Evolutionary conservation across 2,113 vertebrate genomes (phyloP), one percentile per base, ranked within the genome.

Genomic region (Cromileptes altivelis): DNA sequence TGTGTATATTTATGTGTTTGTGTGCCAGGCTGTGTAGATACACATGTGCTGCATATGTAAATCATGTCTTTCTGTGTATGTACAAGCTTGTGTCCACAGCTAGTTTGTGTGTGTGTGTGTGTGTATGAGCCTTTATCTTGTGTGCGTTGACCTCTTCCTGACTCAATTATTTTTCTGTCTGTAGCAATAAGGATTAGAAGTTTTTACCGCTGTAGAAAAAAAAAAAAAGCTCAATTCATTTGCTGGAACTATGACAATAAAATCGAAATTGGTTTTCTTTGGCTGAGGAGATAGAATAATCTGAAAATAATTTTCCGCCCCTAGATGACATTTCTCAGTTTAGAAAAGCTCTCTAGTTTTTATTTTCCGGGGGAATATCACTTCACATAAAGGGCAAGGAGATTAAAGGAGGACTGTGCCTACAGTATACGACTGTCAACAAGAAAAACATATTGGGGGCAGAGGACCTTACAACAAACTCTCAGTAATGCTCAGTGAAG

Each of bases 111-210:
- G 19, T 62, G 12, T 40, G 57, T 84, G 56, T 18, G 74, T 40
- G 57, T 81, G 50, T 56, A 15, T 53, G 63, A 19, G 30, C 42
- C 58, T 76, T 64, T 65, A 55, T 82, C 6, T 84, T 55, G 53
- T 1, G 40, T 70, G 33, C 52, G 53, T 78, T 89, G 85, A 88
- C 85, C 83, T 72, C 85, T 89, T 75, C 14, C 69, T 80, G 64
- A 94, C 90, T 89, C 91, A 93, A 92, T 93, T 92, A 93, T 92
- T 86, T 91, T 86, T 71, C 86, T 78, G 85, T 82, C 90, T 75
- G 57, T 50, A 90, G 92, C 92, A 92, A 94, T 91, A 92, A 92
- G 91, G 93, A 95, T 94, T 94, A 93, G 78, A 92, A 91, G 61
- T 82, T 88, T 84, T 84, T 81, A 79, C 57, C 12, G 40, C 79